A percentile compares a stretch with the other conserved stretches of the same genome.
Evolutionary conservation across 2,888 invertebrate genomes (phyloP).

Genomic region (Stratiomys singularior): DNA sequence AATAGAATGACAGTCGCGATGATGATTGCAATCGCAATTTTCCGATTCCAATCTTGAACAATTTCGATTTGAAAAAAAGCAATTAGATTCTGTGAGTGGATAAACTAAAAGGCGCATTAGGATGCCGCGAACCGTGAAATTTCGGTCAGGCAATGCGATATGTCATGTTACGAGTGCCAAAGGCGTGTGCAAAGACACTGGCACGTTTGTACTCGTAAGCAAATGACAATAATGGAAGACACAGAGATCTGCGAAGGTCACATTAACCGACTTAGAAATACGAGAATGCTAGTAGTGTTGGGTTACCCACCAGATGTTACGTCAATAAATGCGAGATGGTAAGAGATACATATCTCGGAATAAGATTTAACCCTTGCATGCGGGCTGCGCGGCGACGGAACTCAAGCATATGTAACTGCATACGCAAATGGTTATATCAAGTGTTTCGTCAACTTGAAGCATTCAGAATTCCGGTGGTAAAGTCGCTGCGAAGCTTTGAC

Average conservation of each 20-base stretch:
- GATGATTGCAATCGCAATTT: neutral
- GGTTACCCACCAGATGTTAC: constrained; percentile 10
- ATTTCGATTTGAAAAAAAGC: neutral
- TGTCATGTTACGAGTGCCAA: neutral
- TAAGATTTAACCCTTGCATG: neutral
- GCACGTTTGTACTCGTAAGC: no score
- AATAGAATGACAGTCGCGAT: constrained; percentile 20
- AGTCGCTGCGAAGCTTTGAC: no score
- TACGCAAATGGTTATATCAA: no score
- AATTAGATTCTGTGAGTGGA: neutral
- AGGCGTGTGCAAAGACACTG: neutral
- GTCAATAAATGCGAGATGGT: neutral
- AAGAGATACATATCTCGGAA: neutral
- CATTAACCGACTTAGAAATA: neutral
- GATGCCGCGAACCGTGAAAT: constrained; percentile 13
- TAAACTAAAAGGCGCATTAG: constrained; percentile 10
- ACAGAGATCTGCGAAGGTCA: neutral
- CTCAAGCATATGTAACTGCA: neutral
- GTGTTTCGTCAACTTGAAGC: no score
- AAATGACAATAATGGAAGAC: no score
- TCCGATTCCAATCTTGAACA: neutral
- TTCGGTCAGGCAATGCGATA: constrained; percentile 11
- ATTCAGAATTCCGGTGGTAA: no score
- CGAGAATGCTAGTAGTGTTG: neutral
- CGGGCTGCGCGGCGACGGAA: neutral